Evolutionary conservation across 1,140 invertebrate genomes (phyloP), one percentile per base, ranked within the genome.

Genomic region (Drosophila pseudoobscura): DNA sequence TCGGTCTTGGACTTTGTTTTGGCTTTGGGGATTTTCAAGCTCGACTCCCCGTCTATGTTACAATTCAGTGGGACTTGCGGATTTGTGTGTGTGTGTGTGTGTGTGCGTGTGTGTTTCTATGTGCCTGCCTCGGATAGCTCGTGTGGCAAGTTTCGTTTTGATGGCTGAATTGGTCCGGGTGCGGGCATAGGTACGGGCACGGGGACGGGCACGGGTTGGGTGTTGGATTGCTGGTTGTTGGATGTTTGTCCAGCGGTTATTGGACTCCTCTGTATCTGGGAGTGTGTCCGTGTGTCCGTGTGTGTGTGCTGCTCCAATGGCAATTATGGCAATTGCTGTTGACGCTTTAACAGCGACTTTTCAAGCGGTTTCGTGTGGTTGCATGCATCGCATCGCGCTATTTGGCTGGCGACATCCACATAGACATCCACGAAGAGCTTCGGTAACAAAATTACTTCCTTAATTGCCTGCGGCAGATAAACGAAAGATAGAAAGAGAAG

Each of bases 91-190:
- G 17, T 17, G 17, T 39, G 17, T 17, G 17, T 17, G 17, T 17
- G 17, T 17, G 17, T 39, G 1, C 1, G 45, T 56, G n/a, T 46
- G 9, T 53, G 17, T 41, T 20, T 35, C 24, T 47, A 53, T 79
- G 89, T 90, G 85, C 84, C 89, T 90, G 89, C 78, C 85, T 57
- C 89, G 75, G 85, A 87, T 89, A 79, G 80, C 89, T 90, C 89
- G 89, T 84, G 74, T 75, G 70, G 80, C 89, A 49, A 63, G 78
- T 88, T 88, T 89, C 51, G 59, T 60, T 66, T 44, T 43, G 22
- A 53, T 50, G 47, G 49, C 35, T 53, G 62, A 52, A 68, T 66
- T 69, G 62, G 65, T 43, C 63, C 63, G 65, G 65, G 65, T 69
- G 65, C 60, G 15, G 65, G 59, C 47, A 20, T 24, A 24, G 61